A percentile compares a stretch with the other conserved stretches of the same genome.
Conservation (phyloP, 2,797 vertebrate species). For the Sebastes aleutianus region DNA sequence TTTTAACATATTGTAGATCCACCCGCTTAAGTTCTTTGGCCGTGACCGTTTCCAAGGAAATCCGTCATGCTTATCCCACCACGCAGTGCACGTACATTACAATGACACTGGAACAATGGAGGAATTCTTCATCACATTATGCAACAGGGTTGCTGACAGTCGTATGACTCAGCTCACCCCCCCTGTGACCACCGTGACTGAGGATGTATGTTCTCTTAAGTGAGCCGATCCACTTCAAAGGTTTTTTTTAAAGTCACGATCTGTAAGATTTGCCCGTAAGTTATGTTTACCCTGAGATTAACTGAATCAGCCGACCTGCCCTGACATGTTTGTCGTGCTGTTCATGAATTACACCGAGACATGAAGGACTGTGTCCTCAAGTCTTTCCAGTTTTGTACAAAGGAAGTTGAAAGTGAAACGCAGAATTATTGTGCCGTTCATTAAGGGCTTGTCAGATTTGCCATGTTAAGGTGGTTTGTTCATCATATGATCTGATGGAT, state of each 20-base stretch:
- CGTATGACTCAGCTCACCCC: slow-evolving; percentile 30
- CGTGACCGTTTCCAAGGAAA: slow-evolving; percentile 14
- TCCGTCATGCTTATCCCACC: neutral
- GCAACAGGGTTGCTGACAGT: slow-evolving; percentile 23
- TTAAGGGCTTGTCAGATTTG: neutral
- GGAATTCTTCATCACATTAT: slow-evolving; percentile 29
- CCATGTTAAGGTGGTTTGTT: neutral
- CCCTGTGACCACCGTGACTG: slow-evolving; percentile 19
- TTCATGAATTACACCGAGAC: neutral
- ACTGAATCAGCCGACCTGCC: slow-evolving; percentile 22
- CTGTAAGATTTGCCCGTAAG: slow-evolving; percentile 16
- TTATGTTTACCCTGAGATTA: slow-evolving; percentile 51
- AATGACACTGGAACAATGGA: slow-evolving; percentile 33
- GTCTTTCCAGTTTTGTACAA: slow-evolving; percentile 1
- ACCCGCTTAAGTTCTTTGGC: neutral
- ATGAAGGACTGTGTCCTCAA: neutral
- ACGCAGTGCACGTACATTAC: neutral
- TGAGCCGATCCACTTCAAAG: slow-evolving; percentile 57
- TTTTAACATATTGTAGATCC: neutral
- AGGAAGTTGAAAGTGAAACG: neutral
- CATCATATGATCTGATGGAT: neutral
- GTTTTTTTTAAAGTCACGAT: slow-evolving; percentile 24
- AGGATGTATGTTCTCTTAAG: slow-evolving; percentile 36
- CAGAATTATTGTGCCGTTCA: neutral
- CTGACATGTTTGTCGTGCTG: slow-evolving; percentile 18